Percentiles rank a stretch among this genome's conserved stretches.
phyloP scores from a whole-genome alignment of 2,888 invertebrate genomes.

The Synanthedon formicaeformis region DNA sequence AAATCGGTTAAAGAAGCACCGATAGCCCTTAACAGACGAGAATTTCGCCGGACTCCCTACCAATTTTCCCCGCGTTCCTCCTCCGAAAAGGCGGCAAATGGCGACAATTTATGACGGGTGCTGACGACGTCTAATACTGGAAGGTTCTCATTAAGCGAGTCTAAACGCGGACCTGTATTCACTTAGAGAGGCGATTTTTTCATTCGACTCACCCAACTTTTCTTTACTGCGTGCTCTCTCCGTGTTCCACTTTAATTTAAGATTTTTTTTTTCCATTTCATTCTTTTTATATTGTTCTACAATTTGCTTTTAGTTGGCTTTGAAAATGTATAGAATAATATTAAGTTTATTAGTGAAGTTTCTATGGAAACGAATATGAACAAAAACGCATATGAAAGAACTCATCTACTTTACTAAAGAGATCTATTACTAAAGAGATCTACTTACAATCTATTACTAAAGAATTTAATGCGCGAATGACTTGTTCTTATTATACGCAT shows the following conservation, averaged over 20 bases:
- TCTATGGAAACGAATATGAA: too few species aligned
- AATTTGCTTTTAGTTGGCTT: not conserved
- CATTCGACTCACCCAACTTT: conserved; percentile 12
- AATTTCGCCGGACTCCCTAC: conserved; percentile 38
- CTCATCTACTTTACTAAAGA: too few species aligned
- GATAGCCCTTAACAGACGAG: conserved; percentile 25
- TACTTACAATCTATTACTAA: too few species aligned
- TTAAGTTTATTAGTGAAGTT: not conserved
- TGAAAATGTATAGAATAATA: too few species aligned
- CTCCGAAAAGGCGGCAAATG: conserved; percentile 22
- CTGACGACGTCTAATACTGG: conserved; percentile 55
- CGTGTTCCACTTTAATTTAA: not conserved
- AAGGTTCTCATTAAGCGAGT: conserved; percentile 53
- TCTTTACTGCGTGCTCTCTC: not conserved
- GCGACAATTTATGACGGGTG: conserved; percentile 63
- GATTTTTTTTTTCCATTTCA: not conserved
- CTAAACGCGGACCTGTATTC: conserved; percentile 53
- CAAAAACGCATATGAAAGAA: too few species aligned
- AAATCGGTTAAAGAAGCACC: conserved; percentile 31
- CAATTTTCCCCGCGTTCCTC: conserved; percentile 5
- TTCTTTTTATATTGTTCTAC: not conserved
- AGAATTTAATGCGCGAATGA: too few species aligned
- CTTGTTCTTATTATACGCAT: too few species aligned
- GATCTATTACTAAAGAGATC: too few species aligned
- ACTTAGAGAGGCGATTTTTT: conserved; percentile 46